Evolutionary conservation across 2,113 vertebrate genomes (phyloP).

Genomic region (Phalacrocorax aristotelis): DNA sequence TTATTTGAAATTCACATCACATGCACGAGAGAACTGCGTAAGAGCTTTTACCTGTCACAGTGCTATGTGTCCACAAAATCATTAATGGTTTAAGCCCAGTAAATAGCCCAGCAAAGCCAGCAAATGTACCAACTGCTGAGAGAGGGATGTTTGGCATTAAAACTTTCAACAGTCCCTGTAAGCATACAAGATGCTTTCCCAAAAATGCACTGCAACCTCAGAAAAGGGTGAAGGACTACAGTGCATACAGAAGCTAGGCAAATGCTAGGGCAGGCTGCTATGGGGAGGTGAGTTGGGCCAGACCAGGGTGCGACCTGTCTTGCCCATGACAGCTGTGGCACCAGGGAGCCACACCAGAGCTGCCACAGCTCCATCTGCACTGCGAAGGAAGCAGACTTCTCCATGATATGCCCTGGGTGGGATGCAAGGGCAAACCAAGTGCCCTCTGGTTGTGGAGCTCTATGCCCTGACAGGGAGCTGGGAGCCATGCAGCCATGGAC

Average conservation of each 20-base stretch:
- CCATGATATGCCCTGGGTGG: too few relatives aligned
- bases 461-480: accelerated
- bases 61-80: neutral
- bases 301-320: too few relatives aligned
- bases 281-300: neutral
- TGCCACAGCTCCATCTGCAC: neutral
- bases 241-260: neutral
- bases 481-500: neutral
- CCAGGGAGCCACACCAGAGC: neutral
- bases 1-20: slow-evolving; percentile 9
- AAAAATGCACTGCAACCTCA: neutral
- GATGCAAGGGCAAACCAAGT: neutral
- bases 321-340: neutral
- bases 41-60: neutral
- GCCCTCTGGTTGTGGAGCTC: neutral
- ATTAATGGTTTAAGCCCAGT: neutral
- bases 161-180: neutral
- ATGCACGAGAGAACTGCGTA: neutral
- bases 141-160: neutral
- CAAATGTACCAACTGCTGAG: neutral
- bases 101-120: neutral
- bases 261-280: neutral
- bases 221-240: neutral
- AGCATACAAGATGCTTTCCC: neutral
- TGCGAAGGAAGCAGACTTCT: neutral